Percentiles rank a stretch among this genome's conserved stretches.
Evolutionary conservation across 2,113 vertebrate species (phyloP).

Genomic region (Trematomus loennbergii): DNA sequence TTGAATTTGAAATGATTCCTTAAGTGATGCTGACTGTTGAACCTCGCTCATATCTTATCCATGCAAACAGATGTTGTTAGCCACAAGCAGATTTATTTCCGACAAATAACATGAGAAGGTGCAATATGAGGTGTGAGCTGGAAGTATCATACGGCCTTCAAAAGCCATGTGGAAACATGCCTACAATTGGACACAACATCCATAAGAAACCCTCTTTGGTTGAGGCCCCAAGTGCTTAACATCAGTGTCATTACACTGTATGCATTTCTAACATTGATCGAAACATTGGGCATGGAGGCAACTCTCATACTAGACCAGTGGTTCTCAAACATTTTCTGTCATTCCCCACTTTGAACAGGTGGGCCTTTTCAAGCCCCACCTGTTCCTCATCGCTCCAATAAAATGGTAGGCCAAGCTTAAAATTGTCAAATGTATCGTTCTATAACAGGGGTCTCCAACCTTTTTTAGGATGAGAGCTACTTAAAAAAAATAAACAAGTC

Average conservation of each 20-base stretch:
- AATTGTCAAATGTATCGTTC: too few species aligned
- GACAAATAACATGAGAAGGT: conserved; percentile 49
- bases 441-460: too few species aligned
- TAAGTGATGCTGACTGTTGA: conserved; percentile 53
- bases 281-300: background rate
- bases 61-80: conserved; percentile 66
- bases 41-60: conserved; percentile 64
- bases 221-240: conserved; percentile 2
- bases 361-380: too few species aligned
- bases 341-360: too few species aligned
- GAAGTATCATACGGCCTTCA: background rate
- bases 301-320: conserved; percentile 11
- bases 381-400: too few species aligned
- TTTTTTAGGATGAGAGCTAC: too few species aligned
- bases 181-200: conserved; percentile 6
- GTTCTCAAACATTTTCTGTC: too few species aligned
- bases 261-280: conserved; percentile 14
- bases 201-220: background rate
- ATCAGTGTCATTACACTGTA: background rate
- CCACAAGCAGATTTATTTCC: conserved; percentile 33
- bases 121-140: conserved; percentile 15
- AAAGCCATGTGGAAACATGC: conserved; percentile 1
- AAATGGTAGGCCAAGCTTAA: too few species aligned
- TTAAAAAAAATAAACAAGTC: too few species aligned
- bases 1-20: conserved; percentile 53